Percentiles rank a stretch among this genome's conserved stretches.
phyloP scores from a whole-genome alignment of 2,888 invertebrate genomes.

The Phrixothrix hirtus region DNA sequence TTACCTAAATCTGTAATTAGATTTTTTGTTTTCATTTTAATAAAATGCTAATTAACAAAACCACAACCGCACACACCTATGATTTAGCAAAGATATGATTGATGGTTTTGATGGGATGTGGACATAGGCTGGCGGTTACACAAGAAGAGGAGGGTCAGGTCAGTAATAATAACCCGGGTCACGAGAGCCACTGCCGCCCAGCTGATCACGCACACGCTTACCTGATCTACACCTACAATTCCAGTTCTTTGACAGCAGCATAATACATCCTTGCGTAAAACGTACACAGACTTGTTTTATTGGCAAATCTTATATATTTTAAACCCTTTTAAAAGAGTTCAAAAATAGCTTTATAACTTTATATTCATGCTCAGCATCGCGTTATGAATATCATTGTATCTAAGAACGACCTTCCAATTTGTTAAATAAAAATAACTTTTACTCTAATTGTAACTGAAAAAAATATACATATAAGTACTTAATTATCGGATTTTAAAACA shows the following conservation, averaged over 20 bases:
- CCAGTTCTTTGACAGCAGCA: slow-evolving; percentile 20
- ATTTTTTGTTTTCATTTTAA: no score
- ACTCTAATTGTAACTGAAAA: no score
- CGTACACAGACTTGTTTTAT: neutral
- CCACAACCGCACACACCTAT: neutral
- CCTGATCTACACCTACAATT: slow-evolving; percentile 28
- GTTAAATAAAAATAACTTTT: no score
- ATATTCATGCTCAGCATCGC: no score
- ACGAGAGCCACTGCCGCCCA: slow-evolving; percentile 48
- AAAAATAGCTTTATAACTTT: no score
- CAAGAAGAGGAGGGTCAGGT: slow-evolving; percentile 48
- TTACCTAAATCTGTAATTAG: no score
- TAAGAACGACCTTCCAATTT: no score
- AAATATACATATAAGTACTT: no score
- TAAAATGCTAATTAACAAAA: slow-evolving; percentile 7
- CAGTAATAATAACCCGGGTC: slow-evolving; percentile 49
- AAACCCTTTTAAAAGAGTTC: neutral
- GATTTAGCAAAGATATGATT: slow-evolving; percentile 27
- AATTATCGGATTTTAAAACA: no score
- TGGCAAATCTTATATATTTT: neutral
- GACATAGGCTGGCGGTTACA: slow-evolving; percentile 48
- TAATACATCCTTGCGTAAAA: neutral
- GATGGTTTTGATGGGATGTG: slow-evolving; percentile 39
- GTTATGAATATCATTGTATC: no score
- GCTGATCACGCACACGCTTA: slow-evolving; percentile 49